These are phyloP conservation scores for Ophion slaviceki DNA, from an alignment of 2,888 invertebrate genomes.

Conservation along the genomic window DNA sequence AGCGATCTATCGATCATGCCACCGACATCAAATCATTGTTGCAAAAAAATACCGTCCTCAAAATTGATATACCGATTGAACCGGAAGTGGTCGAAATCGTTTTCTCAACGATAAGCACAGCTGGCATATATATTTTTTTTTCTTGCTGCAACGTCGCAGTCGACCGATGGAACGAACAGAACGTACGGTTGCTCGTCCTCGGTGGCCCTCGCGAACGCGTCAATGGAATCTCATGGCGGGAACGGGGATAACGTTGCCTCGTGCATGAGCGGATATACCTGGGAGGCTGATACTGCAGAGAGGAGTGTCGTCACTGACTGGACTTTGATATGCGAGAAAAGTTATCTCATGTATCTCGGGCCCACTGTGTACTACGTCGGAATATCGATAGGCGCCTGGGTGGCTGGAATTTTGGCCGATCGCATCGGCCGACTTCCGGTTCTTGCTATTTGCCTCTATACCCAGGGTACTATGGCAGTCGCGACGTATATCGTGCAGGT, in stretches of 20 bases:
- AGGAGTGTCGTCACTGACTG: conserved; percentile 81
- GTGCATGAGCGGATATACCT: conserved; percentile 72
- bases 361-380: conserved; percentile 82
- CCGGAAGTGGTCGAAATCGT: not conserved
- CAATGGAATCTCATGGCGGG: conserved; percentile 25
- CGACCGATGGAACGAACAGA: conserved; percentile 67
- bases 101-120: not conserved
- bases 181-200: conserved; percentile 70
- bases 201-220: conserved; percentile 41
- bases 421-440: conserved; percentile 83
- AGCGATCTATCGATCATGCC: too few species aligned
- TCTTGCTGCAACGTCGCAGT: conserved; percentile 61
- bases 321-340: conserved; percentile 82
- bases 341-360: conserved; percentile 78
- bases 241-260: conserved; percentile 39
- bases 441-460: conserved; percentile 82
- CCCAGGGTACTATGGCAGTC: conserved; percentile 81
- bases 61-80: not conserved
- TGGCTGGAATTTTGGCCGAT: conserved; percentile 82
- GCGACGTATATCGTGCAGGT: conserved; percentile 79
- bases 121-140: conserved; percentile 2
- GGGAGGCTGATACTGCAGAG: conserved; percentile 73
- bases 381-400: conserved; percentile 82
- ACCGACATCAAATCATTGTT: too few species aligned
- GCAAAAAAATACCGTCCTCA: not conserved